Base-by-base conservation (phyloP, 2,113 vertebrate genomes). In the Psettodes erumei region DNA sequence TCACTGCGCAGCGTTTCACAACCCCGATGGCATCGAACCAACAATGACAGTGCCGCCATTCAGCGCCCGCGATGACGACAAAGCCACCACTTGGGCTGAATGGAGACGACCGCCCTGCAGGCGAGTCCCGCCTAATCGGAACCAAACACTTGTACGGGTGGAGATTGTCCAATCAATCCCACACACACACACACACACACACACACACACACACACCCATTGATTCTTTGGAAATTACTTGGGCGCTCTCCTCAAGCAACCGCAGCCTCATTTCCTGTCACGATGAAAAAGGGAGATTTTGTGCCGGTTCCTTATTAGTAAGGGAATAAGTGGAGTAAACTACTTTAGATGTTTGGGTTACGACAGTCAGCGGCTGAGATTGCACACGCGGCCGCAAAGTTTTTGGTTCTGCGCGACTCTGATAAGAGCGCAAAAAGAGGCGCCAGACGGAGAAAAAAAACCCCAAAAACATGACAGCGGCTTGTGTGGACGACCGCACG, bases 61-160 rank as follows among this genome's bases (percentile, higher is more conserved):
- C 32, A 62, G 4, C 3, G n/a, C 66, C n/a, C 50, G 51, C 10
- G 2, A 63, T 42, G 38, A 81, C 66, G 30, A 62, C 28, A 45
- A 69, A 45, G 55, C n/a, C n/a, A 79, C 28, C 2, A 10, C 51
- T 37, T 71, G 61, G 66, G 64, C 50, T 56, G 33, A 48, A 33
- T 23, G 40, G 67, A 71, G 37, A 69, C 11, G 61, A 58, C 30
- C 58, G 71, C 40, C 56, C 51, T 35, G 42, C 38, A 47, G 60
- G 68, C 45, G 10, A 61, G 60, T 61, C 58, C 56, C 47, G n/a
- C n/a, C 15, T 56, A 62, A 79, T 69, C 6, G 8, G 83, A 80
- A 75, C 81, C 48, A 81, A 77, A 79, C 71, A 42, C 75, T 72
- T 77, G 37, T 18, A 66, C 43, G n/a, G n/a, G n/a, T 43, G 59